Conservation (phyloP, 1,140 invertebrate species). For the Brachionus koreanus region DNA sequence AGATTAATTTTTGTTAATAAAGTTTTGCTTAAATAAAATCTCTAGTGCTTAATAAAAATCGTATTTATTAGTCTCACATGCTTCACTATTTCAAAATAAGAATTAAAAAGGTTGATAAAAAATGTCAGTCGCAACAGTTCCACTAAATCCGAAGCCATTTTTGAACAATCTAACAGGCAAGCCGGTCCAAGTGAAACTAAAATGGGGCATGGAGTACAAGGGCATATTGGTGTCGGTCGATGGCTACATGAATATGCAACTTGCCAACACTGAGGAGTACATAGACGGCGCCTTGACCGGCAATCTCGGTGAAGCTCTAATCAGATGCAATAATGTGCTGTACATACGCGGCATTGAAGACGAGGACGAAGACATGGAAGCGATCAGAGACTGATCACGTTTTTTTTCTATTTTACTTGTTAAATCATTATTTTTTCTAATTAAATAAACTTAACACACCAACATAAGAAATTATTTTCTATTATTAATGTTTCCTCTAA, state of each 20-base stretch:
- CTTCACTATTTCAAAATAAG: background rate
- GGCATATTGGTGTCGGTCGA: constrained; percentile 94
- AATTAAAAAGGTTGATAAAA: background rate
- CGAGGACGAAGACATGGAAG: constrained; percentile 61
- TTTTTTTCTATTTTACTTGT: background rate
- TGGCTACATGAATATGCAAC: constrained; percentile 93
- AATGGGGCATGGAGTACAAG: constrained; percentile 99
- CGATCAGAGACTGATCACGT: constrained; percentile 1
- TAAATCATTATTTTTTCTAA: background rate
- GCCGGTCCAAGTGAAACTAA: constrained; percentile 92
- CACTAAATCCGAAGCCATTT: constrained; percentile 98
- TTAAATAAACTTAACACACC: background rate
- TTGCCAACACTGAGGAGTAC: constrained; percentile 97
- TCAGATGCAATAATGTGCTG: constrained; percentile 95
- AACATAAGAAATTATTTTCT: background rate
- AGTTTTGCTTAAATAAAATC: background rate
- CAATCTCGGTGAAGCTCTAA: constrained; percentile 91
- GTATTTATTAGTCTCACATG: background rate
- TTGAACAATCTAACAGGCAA: constrained; percentile 95
- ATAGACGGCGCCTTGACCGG: constrained; percentile 85
- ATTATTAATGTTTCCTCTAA: background rate
- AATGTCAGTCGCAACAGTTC: constrained; percentile 62
- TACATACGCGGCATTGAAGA: constrained; percentile 93
- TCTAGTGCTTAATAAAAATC: background rate
- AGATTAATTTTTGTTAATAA: background rate